Base-by-base conservation (phyloP, 2,888 invertebrate genomes). In the Agrotis puta region DNA sequence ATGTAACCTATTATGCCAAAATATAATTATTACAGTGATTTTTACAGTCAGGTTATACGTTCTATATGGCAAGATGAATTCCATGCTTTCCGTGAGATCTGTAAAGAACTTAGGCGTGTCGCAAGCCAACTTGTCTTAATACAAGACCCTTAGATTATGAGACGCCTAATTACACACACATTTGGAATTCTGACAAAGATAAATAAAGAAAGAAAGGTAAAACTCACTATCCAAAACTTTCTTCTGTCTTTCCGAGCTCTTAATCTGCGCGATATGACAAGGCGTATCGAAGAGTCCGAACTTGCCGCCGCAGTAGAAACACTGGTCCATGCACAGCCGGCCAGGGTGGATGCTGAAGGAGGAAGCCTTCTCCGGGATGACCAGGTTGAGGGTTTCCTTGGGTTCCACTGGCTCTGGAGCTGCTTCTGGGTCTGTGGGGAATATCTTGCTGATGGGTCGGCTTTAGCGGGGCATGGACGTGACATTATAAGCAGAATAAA, bases 341-440 rank as follows among this genome's bases (percentile, higher is more conserved):
- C 97, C 98, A 0, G 98, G 98, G 93, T 98, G 98, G 86, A 98
- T 98, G 87, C 98, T 98, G 92, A 98, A 98, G 0, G 98, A 98
- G 13, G 98, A 98, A 0, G 98, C 98, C 92, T 98, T 98, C 93
- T 98, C 98, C 1, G 98, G 98, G 84, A 98, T 98, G 70, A 98
- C 98, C 86, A 98, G 97, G 84, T 97, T 97, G 68, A 97, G 95
- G 3, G 96, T 96, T 85, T 97, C 95, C 65, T 94, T 95, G 0
- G 95, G 91, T 51, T 95, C 95, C 0, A 90, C 90, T 0, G 94
- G 94, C 51, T 95, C 94, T 0, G 94, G 93, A 0, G 90, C 92
- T 0, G 92, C 89, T 77, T 96, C 95, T 2, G 90, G 79, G 65
- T 94, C 95, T 92, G 88, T 81, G 64, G 82, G 57, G 9, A 48